A percentile compares a stretch with the other conserved stretches of the same genome.
phyloP scores from a whole-genome alignment of 2,797 vertebrate genomes.

The Sciaenops ocellatus region DNA sequence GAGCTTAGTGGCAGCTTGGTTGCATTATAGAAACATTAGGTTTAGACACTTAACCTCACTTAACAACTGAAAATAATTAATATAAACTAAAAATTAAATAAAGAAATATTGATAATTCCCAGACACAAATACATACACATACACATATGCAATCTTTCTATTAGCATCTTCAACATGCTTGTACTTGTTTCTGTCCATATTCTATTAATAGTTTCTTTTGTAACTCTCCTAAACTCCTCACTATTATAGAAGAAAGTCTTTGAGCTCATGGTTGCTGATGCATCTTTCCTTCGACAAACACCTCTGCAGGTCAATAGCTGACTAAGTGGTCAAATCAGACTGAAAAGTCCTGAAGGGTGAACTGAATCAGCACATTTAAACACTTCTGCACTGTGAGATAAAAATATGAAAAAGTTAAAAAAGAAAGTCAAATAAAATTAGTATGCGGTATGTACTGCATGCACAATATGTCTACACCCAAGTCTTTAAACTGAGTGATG shows the following conservation, averaged over 20 bases:
- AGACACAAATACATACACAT: no score
- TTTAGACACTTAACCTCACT: conserved; percentile 15
- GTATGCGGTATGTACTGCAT: background rate
- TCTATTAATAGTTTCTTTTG: conserved; percentile 13
- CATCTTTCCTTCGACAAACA: conserved; percentile 38
- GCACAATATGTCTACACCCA: background rate
- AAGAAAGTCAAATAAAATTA: background rate
- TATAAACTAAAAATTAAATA: background rate
- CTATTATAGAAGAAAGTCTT: conserved; percentile 16
- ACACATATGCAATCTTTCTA: background rate
- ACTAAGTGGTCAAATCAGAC: conserved; percentile 45
- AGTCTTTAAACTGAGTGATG: background rate
- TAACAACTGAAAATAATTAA: background rate
- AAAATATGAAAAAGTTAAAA: background rate
- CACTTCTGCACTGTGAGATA: no score
- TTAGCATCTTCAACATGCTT: background rate
- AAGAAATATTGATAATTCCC: background rate
- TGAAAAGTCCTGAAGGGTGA: conserved; percentile 23
- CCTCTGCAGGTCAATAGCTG: conserved; percentile 46
- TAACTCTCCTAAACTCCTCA: conserved; percentile 9
- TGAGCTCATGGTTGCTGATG: conserved; percentile 28
- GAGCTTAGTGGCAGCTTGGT: background rate
- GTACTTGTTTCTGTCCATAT: background rate
- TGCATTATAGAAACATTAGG: conserved; percentile 7
- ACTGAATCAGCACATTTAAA: conserved; percentile 32